These are phyloP conservation scores for Drepana arcuata DNA, from an alignment of 1,140 invertebrate genomes.

Conservation along the genomic window DNA sequence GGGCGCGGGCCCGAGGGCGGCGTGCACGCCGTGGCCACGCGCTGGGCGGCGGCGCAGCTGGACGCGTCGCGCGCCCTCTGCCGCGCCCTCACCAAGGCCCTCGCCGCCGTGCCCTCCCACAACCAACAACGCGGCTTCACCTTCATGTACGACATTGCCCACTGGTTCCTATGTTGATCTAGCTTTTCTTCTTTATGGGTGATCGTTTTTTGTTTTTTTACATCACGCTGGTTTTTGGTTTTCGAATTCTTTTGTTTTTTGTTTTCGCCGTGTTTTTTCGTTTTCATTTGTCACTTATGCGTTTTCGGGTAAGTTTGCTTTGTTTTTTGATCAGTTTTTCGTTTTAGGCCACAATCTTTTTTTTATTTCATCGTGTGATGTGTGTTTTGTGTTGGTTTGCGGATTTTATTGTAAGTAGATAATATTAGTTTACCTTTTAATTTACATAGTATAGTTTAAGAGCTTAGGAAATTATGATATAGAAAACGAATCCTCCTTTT, in stretches of 20 bases:
- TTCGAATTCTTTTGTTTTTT: slow-evolving; percentile 11
- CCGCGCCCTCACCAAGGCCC: slow-evolving; percentile 79
- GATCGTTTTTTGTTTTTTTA: slow-evolving; percentile 3
- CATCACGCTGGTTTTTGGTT: slow-evolving; percentile 9
- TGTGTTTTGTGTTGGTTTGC: no score
- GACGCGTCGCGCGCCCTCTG: slow-evolving; percentile 84
- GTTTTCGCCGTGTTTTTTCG: slow-evolving; percentile 1
- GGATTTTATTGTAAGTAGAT: no score
- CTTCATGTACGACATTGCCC: slow-evolving; percentile 75
- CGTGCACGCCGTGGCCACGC: slow-evolving; percentile 85
- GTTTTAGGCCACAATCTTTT: no score
- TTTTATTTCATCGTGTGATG: no score
- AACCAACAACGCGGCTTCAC: slow-evolving; percentile 83
- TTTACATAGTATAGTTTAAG: no score
- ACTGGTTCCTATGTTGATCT: no score
- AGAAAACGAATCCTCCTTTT: no score
- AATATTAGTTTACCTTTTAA: no score
- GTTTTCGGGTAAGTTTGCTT: slow-evolving; percentile 3
- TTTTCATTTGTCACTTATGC: slow-evolving; percentile 2
- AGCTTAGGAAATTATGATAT: no score
- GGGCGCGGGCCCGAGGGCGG: slow-evolving; percentile 75
- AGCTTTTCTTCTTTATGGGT: no score
- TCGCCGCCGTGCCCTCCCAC: slow-evolving; percentile 76
- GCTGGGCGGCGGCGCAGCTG: slow-evolving; percentile 84
- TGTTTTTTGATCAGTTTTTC: slow-evolving; percentile 6